Evolutionary conservation across 2,113 vertebrate genomes (phyloP).

Genomic region (Plectropomus leopardus): DNA sequence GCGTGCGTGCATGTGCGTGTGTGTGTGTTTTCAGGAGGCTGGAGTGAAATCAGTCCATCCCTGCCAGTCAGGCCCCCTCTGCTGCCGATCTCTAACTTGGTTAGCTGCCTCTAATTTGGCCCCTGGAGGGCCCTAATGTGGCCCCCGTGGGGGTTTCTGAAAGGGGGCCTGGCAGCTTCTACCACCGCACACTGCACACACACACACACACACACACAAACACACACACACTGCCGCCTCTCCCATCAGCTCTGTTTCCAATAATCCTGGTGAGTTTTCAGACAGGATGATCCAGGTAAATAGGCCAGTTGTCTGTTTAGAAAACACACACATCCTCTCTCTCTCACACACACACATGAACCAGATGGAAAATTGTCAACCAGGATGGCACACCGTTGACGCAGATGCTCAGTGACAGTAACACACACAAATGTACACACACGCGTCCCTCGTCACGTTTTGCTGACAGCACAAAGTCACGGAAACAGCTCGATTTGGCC

Average conservation of each 20-base stretch:
- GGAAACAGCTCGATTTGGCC: conserved; percentile 58
- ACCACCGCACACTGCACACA: conserved; percentile 15
- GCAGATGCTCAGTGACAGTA: conserved; percentile 70
- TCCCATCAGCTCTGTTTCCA: conserved; percentile 57
- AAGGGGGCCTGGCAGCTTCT: conserved; percentile 56
- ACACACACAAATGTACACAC: conserved; percentile 1
- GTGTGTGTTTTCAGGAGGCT: conserved; percentile 6
- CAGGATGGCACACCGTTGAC: conserved; percentile 39
- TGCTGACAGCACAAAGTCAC: conserved; percentile 78
- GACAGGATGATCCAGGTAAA: conserved; percentile 56
- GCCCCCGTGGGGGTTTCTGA: conserved; percentile 55
- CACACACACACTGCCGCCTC: conserved; percentile 29
- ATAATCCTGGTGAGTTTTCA: conserved; percentile 46
- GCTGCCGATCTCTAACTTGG: conserved; percentile 70
- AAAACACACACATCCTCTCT: conserved; percentile 19
- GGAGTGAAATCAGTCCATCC: conserved; percentile 60
- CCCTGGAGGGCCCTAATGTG: conserved; percentile 73
- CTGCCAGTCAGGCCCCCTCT: conserved; percentile 68
- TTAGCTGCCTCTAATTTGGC: conserved; percentile 78
- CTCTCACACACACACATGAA: conserved; percentile 20
- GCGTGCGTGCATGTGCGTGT: conserved; percentile 35
- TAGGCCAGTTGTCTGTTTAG: conserved; percentile 11
- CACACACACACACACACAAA: conserved; percentile 26
- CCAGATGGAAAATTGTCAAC: conserved; percentile 63
- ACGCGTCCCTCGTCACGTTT: conserved; percentile 56